Conservation (phyloP, 2,113 vertebrate genomes). For the Gobiocypris rarus region DNA sequence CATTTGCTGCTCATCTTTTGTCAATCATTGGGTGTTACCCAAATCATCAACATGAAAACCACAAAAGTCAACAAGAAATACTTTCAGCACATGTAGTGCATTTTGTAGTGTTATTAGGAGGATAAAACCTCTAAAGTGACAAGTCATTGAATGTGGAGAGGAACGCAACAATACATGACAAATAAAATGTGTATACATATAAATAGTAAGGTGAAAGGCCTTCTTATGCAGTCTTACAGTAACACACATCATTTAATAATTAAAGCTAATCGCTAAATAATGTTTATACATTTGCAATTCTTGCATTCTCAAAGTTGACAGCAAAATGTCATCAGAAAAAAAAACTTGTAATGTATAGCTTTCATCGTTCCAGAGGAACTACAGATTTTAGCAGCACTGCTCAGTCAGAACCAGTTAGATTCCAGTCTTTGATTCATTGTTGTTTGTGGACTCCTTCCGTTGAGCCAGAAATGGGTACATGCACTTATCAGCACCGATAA, state of each 20-base stretch:
- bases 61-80: background rate
- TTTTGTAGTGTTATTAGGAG: slow-evolving; percentile 6
- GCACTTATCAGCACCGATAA: slow-evolving; percentile 89
- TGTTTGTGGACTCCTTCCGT: slow-evolving; percentile 87
- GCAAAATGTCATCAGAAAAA: background rate
- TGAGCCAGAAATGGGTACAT: slow-evolving; percentile 91
- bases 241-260: slow-evolving; percentile 44
- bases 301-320: background rate
- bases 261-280: background rate
- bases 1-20: background rate
- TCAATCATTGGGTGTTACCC: background rate
- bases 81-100: slow-evolving; percentile 12
- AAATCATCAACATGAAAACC: slow-evolving; percentile 4
- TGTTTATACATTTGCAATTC: background rate
- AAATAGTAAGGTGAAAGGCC: slow-evolving; percentile 22
- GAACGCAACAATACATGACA: background rate
- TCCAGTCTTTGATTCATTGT: slow-evolving; percentile 86
- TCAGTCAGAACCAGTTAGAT: slow-evolving; percentile 30
- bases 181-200: slow-evolving; percentile 14
- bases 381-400: background rate
- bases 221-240: slow-evolving; percentile 40
- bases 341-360: background rate
- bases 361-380: slow-evolving; percentile 22
- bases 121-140: slow-evolving; percentile 29
- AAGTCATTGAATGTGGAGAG: background rate